Conservation (phyloP, 1,140 invertebrate genomes). For the Adelges cooleyi region DNA sequence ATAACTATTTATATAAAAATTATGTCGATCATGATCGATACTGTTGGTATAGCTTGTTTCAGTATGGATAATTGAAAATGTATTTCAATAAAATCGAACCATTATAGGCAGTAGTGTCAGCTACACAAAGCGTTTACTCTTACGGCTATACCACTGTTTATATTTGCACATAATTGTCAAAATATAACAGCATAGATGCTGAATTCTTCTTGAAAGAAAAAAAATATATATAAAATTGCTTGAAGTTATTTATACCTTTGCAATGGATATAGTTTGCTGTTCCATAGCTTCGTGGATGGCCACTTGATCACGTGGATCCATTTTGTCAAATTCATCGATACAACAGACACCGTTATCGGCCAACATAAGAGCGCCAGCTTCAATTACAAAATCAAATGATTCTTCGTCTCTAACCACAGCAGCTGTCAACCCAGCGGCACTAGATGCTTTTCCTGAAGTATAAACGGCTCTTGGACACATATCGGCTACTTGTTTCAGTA, state of each 20-base stretch:
- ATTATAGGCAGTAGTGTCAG: no score
- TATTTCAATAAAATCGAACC: no score
- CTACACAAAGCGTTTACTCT: no score
- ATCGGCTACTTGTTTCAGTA: constrained; percentile 91
- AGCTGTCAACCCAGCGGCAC: constrained; percentile 93
- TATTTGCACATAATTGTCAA: no score
- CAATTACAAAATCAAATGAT: constrained; percentile 96
- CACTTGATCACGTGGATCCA: constrained; percentile 95
- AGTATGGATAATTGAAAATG: no score
- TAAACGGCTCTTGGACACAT: constrained; percentile 94
- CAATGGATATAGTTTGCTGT: constrained; percentile 98
- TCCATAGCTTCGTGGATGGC: constrained; percentile 99
- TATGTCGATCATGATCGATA: no score
- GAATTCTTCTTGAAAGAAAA: no score
- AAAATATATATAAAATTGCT: no score
- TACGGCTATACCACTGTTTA: no score
- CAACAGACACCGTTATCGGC: constrained; percentile 99
- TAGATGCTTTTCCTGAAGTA: constrained; percentile 96
- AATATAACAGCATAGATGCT: no score
- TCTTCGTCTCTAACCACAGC: constrained; percentile 97
- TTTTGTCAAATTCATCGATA: constrained; percentile 99
- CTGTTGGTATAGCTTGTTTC: no score
- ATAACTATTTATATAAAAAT: no score
- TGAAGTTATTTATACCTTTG: constrained; percentile 52
- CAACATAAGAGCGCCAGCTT: constrained; percentile 97